Evolutionary conservation across 2,888 invertebrate species (phyloP).

Genomic region (Drosophila recens): DNA sequence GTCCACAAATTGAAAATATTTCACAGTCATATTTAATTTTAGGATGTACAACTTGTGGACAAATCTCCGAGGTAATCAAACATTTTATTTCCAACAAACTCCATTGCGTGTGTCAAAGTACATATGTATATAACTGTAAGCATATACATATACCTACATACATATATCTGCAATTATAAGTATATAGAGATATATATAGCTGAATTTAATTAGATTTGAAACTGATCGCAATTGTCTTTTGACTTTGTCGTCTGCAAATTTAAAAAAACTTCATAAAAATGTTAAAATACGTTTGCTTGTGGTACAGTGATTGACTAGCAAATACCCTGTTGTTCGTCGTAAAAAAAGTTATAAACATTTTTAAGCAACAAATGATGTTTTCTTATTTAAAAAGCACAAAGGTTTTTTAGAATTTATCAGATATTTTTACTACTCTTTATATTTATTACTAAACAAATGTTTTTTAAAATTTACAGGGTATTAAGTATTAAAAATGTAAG

Average conservation of each 20-base stretch:
- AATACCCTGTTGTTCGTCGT: neutral
- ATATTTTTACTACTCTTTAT: too few species aligned
- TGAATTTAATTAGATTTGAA: constrained; percentile 65
- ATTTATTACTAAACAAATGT: neutral
- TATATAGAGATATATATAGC: neutral
- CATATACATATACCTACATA: constrained; percentile 20
- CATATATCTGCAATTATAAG: neutral
- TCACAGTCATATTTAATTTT: constrained; percentile 79
- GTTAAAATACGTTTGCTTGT: constrained; percentile 24
- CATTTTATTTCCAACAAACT: constrained; percentile 40
- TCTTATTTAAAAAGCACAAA: too few species aligned
- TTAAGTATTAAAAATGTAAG: too few species aligned
- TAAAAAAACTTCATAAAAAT: constrained; percentile 66
- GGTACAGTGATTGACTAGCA: neutral
- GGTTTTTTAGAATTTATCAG: too few species aligned
- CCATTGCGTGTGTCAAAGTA: neutral
- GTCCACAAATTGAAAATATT: constrained; percentile 82
- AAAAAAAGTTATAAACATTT: neutral
- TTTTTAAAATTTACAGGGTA: neutral
- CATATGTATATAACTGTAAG: neutral
- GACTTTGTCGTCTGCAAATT: constrained; percentile 54
- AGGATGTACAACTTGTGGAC: constrained; percentile 36
- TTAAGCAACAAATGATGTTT: neutral
- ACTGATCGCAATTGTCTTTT: constrained; percentile 60
- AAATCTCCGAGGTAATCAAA: constrained; percentile 77